Percentiles rank a stretch among this genome's conserved stretches.
These are phyloP conservation scores for Acrocephalus arundinaceus DNA, from an alignment of 2,113 vertebrate genomes.

Conservation along the genomic window DNA sequence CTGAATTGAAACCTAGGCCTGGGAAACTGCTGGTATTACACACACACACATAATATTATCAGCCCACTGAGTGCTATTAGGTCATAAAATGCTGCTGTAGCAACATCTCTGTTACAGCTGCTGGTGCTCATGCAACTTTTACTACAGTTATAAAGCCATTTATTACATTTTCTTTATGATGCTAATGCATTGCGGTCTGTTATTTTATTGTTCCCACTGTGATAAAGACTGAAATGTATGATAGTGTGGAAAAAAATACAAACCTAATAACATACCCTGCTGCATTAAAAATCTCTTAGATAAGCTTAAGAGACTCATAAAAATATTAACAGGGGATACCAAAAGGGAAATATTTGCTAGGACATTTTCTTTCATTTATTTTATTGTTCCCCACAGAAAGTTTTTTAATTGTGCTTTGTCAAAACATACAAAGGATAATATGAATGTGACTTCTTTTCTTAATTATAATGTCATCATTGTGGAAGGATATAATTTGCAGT, in stretches of 20 bases:
- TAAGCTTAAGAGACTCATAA: conserved; percentile 73
- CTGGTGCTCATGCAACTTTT: conserved; percentile 78
- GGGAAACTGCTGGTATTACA: conserved; percentile 70
- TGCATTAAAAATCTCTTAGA: conserved; percentile 76
- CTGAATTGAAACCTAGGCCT: conserved; percentile 72
- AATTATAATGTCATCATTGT: conserved; percentile 64
- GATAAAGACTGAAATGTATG: conserved; percentile 77
- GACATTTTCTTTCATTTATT: conserved; percentile 68
- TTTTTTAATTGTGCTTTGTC: conserved; percentile 68
- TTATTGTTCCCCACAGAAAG: conserved; percentile 55
- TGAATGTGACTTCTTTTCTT: conserved; percentile 32
- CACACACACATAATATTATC: conserved; percentile 71
- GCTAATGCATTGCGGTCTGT: conserved; percentile 77
- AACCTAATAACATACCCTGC: conserved; percentile 60
- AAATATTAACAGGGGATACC: conserved; percentile 70
- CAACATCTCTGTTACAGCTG: conserved; percentile 77
- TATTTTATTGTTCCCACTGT: conserved; percentile 79
- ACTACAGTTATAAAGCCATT: conserved; percentile 82
- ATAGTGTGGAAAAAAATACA: conserved; percentile 65
- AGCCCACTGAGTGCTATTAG: conserved; percentile 76
- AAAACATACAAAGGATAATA: conserved; percentile 63
- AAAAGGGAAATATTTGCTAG: conserved; percentile 68
- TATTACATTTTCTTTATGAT: conserved; percentile 82
- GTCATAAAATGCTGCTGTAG: conserved; percentile 73
- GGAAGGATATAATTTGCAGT: conserved; percentile 49